Evolutionary conservation across 2,888 invertebrate genomes (phyloP).

Genomic region (Brachypalpus laphriformis): DNA sequence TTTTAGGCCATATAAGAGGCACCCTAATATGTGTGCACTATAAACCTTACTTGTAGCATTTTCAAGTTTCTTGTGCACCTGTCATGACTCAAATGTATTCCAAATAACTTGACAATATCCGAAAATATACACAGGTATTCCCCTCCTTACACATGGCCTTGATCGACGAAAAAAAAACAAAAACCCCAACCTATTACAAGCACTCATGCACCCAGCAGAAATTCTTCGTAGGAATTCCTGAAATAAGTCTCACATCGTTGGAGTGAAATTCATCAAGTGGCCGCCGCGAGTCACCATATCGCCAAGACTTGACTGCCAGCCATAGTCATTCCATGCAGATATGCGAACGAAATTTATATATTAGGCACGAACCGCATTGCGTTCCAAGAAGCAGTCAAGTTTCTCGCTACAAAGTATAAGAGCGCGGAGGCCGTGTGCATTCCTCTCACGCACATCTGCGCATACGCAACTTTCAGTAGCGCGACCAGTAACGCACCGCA

Average conservation of each 20-base stretch:
- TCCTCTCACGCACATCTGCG: slow-evolving; percentile 65
- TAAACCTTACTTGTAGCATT: too few relatives aligned
- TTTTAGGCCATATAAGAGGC: too few relatives aligned
- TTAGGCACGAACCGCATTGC: slow-evolving; percentile 52
- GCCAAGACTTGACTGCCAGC: not conserved
- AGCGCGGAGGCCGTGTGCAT: slow-evolving; percentile 39
- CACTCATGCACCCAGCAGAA: not conserved
- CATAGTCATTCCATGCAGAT: slow-evolving; percentile 37
- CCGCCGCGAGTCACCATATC: not conserved
- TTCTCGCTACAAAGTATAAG: slow-evolving; percentile 2
- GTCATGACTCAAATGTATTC: not conserved
- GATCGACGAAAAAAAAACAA: not conserved
- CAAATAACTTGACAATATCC: not conserved
- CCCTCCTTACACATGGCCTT: slow-evolving; percentile 18
- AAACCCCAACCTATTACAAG: not conserved
- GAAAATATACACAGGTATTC: not conserved
- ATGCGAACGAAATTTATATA: slow-evolving; percentile 57
- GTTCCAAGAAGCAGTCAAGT: slow-evolving; percentile 51
- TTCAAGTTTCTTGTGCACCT: too few relatives aligned
- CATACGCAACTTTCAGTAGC: slow-evolving; percentile 44
- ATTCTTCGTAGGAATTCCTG: slow-evolving; percentile 45
- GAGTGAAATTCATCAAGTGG: slow-evolving; percentile 40
- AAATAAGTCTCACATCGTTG: slow-evolving; percentile 34
- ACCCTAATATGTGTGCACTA: too few relatives aligned
- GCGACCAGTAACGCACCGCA: slow-evolving; percentile 55